Percentiles rank a stretch among this genome's conserved stretches.
Conservation (phyloP, 2,113 vertebrate genomes). For the Myanophis thanlyinensis region DNA sequence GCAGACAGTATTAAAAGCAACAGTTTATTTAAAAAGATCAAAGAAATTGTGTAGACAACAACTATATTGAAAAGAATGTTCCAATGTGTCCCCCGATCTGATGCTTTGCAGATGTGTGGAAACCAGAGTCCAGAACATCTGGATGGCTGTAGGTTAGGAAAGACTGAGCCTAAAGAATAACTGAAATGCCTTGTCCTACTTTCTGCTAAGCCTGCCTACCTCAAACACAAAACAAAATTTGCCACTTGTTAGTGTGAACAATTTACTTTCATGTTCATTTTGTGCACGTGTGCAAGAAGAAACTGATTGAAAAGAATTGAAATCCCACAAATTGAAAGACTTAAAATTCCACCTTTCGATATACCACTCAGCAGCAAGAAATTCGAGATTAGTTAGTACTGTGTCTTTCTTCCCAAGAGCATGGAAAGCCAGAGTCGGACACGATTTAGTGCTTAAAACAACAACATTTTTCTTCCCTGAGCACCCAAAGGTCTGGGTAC, state of each 20-base stretch:
- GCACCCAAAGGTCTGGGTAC: too few relatives aligned
- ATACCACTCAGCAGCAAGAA: not conserved
- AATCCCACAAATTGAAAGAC: too few relatives aligned
- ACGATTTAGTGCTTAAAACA: not conserved
- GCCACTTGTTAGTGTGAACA: not conserved
- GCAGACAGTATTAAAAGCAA: not conserved
- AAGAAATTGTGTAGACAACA: not conserved
- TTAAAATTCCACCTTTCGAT: not conserved
- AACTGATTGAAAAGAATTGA: not conserved
- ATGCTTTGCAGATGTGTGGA: not conserved
- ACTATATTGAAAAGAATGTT: not conserved
- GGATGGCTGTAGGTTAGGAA: not conserved
- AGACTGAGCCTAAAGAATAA: not conserved
- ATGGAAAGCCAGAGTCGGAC: not conserved
- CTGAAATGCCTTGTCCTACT: not conserved
- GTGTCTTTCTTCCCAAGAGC: not conserved
- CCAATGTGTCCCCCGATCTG: not conserved
- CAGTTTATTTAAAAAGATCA: not conserved
- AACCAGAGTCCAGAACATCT: not conserved
- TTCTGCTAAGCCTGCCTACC: not conserved
- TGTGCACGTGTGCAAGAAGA: not conserved
- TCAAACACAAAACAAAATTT: not conserved
- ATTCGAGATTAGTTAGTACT: not conserved
- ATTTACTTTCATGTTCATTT: not conserved
- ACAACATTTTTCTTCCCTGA: not conserved